Base-by-base conservation (phyloP, 2,888 invertebrate species). In the Trachelus troglodyta region DNA sequence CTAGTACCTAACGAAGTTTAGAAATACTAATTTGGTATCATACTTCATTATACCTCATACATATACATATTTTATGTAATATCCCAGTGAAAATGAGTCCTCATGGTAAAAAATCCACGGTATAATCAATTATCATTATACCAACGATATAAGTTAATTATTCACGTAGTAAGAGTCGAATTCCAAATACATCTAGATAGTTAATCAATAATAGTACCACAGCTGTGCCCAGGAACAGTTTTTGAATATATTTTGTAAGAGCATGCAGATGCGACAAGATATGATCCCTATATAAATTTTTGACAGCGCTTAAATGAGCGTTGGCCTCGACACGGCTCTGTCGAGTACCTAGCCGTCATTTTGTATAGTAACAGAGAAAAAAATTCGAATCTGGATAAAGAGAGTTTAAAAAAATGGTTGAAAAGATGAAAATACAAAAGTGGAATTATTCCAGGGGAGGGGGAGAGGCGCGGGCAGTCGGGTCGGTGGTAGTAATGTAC, bases 401-500 rank as follows among this genome's bases (percentile, higher is more conserved):
- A 56, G 56, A 56, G 56, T 56, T 56, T 9, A 56, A 56, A 1
- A 56, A 56, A 56, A 15, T 56, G 1, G 1, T 56, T 23, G 6
- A 56, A 23, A 56, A 56, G 56, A 56, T 23, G 23, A 23, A 56
- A 56, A 56, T 56, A 56, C 23, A 56, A 23, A 56, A 56, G 15
- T 56, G 56, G 9, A 56, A 56, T 56, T 23, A 56, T 91, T 90
- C 73, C 92, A 94, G 93, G 93, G 92, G 94, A 94, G 93, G 93
- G 93, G 92, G 93, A 93, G 93, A 93, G 93, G 93, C 92, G 93
- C 92, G 93, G 93, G 91, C 93, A 93, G 92, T 91, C 92, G 91
- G 89, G 90, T 86, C 90, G 93, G 92, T 93, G 93, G 92, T 94
- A 91, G 87, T 94, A 94, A 94, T 93, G 94, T 94, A 92, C 94